A percentile compares a stretch with the other conserved stretches of the same genome.
phyloP scores from a whole-genome alignment of 2,797 vertebrate species.

The Phaenicophaeus curvirostris region DNA sequence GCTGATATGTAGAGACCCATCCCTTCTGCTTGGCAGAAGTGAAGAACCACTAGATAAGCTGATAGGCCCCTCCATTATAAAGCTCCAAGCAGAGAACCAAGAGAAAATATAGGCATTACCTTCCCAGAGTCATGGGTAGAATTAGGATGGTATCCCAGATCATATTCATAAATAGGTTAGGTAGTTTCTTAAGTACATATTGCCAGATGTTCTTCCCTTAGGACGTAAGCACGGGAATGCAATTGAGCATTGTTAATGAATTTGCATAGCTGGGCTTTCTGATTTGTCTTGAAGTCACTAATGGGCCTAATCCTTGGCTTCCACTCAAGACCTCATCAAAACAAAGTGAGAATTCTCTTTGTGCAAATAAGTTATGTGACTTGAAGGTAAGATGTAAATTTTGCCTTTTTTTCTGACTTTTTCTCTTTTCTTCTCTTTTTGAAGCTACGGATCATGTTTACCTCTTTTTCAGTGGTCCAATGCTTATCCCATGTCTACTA shows the following conservation, averaged over 20 bases:
- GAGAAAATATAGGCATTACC: background rate
- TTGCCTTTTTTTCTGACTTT: background rate
- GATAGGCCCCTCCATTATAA: background rate
- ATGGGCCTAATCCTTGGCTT: background rate
- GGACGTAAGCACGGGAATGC: background rate
- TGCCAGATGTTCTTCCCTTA: background rate
- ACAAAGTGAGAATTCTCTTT: background rate
- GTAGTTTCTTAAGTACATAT: background rate
- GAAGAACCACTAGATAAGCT: background rate
- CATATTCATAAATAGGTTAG: background rate
- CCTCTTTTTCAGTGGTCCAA: background rate
- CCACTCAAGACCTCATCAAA: background rate
- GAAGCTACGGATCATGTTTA: background rate
- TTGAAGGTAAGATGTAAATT: background rate
- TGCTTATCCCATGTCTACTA: background rate
- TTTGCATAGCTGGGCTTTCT: background rate
- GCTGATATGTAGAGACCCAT: background rate
- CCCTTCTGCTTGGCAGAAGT: background rate
- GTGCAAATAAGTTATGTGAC: background rate
- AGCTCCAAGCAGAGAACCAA: background rate
- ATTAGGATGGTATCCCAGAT: background rate
- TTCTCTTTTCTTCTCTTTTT: background rate
- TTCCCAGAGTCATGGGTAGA: background rate
- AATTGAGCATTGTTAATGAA: background rate
- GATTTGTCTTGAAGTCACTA: background rate